Conservation (phyloP, 2,113 vertebrate species). For the Limanda limanda region DNA sequence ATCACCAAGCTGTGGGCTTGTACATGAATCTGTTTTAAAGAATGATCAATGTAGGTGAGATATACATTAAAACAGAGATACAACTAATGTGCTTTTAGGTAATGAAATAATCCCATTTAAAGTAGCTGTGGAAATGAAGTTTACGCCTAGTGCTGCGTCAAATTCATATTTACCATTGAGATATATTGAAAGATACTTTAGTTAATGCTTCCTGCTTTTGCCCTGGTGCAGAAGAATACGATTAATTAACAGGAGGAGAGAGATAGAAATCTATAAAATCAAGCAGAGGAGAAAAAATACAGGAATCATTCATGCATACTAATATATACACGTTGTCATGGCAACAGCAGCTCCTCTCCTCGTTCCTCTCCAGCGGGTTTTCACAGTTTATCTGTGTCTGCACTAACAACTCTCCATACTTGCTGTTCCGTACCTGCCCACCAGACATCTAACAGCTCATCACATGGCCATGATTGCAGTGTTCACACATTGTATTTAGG, state of each 20-base stretch:
- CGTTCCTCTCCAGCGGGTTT: neutral
- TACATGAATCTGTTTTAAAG: neutral
- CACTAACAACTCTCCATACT: neutral
- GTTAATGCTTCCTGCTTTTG: too few relatives aligned
- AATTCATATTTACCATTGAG: neutral
- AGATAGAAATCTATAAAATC: neutral
- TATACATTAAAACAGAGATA: neutral
- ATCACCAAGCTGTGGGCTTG: neutral
- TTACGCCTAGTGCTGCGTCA: neutral
- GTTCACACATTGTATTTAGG: too few relatives aligned
- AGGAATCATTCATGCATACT: neutral
- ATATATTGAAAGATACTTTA: too few relatives aligned
- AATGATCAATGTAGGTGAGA: neutral
- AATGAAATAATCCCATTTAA: neutral
- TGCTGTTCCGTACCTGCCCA: too few relatives aligned
- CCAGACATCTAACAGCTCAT: too few relatives aligned
- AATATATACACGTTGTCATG: constrained; percentile 5
- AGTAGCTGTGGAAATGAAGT: neutral
- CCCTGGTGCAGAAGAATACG: too few relatives aligned
- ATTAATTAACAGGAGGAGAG: too few relatives aligned
- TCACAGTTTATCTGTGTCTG: neutral
- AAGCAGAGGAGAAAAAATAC: neutral
- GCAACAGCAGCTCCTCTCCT: neutral
- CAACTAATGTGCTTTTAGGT: neutral
- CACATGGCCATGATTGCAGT: too few relatives aligned